phyloP scores from a whole-genome alignment of 2,888 invertebrate species.

The Caenorhabditis macrosperma region DNA sequence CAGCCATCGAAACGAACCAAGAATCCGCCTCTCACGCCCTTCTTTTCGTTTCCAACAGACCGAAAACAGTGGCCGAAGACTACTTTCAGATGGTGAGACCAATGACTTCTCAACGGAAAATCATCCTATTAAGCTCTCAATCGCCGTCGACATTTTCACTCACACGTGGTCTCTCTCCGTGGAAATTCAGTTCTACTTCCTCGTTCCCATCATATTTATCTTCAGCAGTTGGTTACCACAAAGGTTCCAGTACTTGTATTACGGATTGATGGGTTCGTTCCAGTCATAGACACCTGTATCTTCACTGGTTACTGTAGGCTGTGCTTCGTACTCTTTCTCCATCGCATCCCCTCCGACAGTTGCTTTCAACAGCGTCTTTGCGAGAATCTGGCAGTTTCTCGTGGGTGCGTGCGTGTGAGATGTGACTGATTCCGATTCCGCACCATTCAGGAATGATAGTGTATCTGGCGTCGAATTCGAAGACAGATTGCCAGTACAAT shows the following conservation, averaged over 20 bases:
- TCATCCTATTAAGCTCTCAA: constrained; percentile 9
- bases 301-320: no score
- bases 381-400: constrained; percentile 45
- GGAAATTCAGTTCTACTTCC: constrained; percentile 48
- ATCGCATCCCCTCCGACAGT: neutral
- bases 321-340: constrained; percentile 3
- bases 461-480: neutral
- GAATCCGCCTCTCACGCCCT: constrained; percentile 26
- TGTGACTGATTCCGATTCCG: no score
- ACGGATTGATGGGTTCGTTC: constrained; percentile 5
- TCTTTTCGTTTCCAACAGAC: constrained; percentile 36
- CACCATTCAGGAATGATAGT: constrained; percentile 35
- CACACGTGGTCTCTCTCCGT: constrained; percentile 53
- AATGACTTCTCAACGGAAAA: no score
- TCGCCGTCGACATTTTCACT: constrained; percentile 40
- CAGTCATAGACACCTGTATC: no score
- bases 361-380: constrained; percentile 46
- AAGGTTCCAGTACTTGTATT: constrained; percentile 9
- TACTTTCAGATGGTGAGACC: constrained; percentile 47
- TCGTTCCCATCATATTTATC: constrained; percentile 37
- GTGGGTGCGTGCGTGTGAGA: no score
- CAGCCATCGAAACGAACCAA: constrained; percentile 44
- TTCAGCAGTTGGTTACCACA: neutral
- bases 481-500: constrained; percentile 9
- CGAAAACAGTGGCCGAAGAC: constrained; percentile 28